phyloP scores from a whole-genome alignment of 2,113 vertebrate species.

The Cynocephalus volans region DNA sequence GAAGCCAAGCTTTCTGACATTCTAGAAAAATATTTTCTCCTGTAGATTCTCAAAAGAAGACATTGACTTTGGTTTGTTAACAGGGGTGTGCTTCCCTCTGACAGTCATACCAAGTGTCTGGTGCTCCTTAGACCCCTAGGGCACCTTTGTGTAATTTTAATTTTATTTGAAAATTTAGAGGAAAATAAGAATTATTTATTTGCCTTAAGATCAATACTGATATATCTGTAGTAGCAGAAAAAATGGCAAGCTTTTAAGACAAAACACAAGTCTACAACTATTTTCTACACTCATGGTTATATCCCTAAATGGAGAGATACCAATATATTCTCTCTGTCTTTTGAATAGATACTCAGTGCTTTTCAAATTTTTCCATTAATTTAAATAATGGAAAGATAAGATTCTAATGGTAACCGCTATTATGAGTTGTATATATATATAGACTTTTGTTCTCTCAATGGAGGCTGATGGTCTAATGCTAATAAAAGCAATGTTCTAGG shows the following conservation, averaged over 20 bases:
- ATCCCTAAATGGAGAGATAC: not conserved
- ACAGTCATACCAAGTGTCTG: not conserved
- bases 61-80: not conserved
- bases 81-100: not conserved
- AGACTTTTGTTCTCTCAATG: not conserved
- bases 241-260: not conserved
- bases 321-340: not conserved
- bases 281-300: not conserved
- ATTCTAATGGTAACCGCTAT: not conserved
- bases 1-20: not conserved
- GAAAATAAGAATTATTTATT: not conserved
- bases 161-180: not conserved
- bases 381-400: constrained; percentile 24
- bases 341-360: not conserved
- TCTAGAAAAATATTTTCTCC: not conserved
- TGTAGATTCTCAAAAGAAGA: not conserved
- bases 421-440: not conserved
- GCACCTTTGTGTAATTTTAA: not conserved
- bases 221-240: not conserved
- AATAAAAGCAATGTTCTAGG: not conserved
- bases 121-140: not conserved
- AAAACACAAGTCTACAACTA: not conserved
- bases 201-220: not conserved
- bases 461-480: not conserved
- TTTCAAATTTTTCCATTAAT: not conserved